phyloP scores from a whole-genome alignment of 2,113 vertebrate species.

The Hassar affinis region DNA sequence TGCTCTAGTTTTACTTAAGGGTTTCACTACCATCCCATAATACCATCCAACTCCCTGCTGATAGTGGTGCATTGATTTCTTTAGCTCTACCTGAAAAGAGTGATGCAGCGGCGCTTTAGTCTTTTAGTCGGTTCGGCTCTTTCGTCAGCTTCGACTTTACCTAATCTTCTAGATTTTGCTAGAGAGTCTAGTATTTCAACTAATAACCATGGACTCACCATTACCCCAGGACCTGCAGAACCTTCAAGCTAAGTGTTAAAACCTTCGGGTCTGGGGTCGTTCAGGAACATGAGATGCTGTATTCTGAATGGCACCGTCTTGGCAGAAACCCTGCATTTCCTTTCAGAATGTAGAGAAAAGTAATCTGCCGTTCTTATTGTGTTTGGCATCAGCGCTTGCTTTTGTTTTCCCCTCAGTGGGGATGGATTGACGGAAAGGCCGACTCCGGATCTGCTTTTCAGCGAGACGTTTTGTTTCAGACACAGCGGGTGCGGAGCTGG shows the following conservation, averaged over 20 bases:
- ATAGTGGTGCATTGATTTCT: too few species aligned
- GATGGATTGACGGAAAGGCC: conserved; percentile 1
- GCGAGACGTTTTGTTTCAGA: background rate
- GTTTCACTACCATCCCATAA: too few species aligned
- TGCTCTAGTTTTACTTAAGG: too few species aligned
- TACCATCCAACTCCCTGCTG: too few species aligned
- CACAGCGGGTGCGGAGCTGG: background rate
- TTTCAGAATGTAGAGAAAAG: background rate
- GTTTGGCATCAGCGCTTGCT: conserved; percentile 25
- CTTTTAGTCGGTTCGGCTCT: too few species aligned
- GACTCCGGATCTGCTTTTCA: background rate
- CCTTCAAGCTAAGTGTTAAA: background rate
- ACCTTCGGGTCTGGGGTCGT: background rate
- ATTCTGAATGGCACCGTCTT: background rate
- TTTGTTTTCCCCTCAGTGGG: conserved; percentile 28
- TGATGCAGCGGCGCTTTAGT: too few species aligned
- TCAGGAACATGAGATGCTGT: background rate
- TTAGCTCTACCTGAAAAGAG: too few species aligned
- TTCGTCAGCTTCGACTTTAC: too few species aligned
- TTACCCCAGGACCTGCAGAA: background rate
- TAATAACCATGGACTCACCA: background rate
- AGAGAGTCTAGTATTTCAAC: background rate
- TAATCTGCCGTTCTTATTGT: conserved; percentile 14
- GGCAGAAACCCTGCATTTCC: background rate
- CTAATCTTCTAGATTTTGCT: background rate